Conservation (phyloP, 2,888 invertebrate genomes). For the Nemurella pictetii region DNA sequence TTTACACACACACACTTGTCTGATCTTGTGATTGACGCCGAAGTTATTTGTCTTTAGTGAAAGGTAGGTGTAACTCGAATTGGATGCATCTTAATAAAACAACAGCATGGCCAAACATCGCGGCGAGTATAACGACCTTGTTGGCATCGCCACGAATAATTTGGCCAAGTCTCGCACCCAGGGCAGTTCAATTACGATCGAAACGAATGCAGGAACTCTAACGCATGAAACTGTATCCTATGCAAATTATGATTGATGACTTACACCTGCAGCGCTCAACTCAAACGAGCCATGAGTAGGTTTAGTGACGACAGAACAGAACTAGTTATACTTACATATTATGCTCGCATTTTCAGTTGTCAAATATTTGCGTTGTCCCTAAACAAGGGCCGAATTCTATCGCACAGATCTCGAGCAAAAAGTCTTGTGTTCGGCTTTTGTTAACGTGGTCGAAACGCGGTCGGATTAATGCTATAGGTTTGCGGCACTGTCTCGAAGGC, state of each 20-base stretch:
- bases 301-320: too few relatives aligned
- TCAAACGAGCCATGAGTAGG: too few relatives aligned
- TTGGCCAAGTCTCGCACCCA: background rate
- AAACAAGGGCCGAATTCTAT: too few relatives aligned
- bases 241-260: background rate
- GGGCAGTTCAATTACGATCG: background rate
- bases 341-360: too few relatives aligned
- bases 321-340: too few relatives aligned
- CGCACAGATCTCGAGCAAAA: too few relatives aligned
- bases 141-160: background rate
- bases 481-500: background rate
- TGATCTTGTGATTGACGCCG: conserved; percentile 1
- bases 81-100: background rate
- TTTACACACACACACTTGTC: background rate
- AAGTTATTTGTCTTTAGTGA: conserved; percentile 1
- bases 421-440: too few relatives aligned
- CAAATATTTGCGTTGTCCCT: too few relatives aligned
- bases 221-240: background rate
- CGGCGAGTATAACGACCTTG: background rate
- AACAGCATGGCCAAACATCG: background rate
- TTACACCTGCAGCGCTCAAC: too few relatives aligned
- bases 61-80: background rate
- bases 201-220: background rate
- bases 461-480: too few relatives aligned
- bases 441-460: too few relatives aligned